These are phyloP conservation scores for Dasysyrphus albostriatus DNA, from an alignment of 2,888 invertebrate genomes.

Conservation along the genomic window DNA sequence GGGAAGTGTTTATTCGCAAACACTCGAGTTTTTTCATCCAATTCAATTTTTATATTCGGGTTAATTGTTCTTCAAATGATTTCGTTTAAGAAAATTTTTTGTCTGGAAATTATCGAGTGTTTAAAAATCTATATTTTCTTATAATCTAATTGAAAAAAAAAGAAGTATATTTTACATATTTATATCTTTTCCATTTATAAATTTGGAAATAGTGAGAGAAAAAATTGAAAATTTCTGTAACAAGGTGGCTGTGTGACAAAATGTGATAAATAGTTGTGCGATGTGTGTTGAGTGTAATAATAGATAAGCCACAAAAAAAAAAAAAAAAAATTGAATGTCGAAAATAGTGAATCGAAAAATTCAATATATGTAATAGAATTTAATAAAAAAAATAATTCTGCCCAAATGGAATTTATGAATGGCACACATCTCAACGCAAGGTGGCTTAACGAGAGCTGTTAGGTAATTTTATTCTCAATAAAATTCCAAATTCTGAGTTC, in stretches of 20 bases:
- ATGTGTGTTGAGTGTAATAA: slow-evolving; percentile 48
- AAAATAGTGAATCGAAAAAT: slow-evolving; percentile 19
- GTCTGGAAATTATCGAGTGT: slow-evolving; percentile 12
- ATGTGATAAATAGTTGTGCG: slow-evolving; percentile 55
- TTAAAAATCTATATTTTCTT: slow-evolving; percentile 1
- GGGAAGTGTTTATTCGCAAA: slow-evolving; percentile 37
- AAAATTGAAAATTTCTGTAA: slow-evolving; percentile 40
- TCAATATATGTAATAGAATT: neutral
- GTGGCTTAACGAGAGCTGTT: slow-evolving; percentile 83
- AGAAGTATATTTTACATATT: neutral
- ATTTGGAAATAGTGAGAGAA: slow-evolving; percentile 43
- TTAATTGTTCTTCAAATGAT: neutral
- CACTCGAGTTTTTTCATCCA: slow-evolving; percentile 20
- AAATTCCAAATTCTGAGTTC: slow-evolving; percentile 25
- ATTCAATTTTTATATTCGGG: slow-evolving; percentile 1
- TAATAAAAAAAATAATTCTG: slow-evolving; percentile 40
- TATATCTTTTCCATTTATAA: neutral
- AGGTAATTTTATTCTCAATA: slow-evolving; percentile 79
- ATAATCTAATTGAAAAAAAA: neutral
- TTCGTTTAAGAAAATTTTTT: neutral
- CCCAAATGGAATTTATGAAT: slow-evolving; percentile 82
- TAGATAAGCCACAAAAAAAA: slow-evolving; percentile 8
- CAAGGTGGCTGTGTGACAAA: slow-evolving; percentile 39
- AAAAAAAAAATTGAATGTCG: neutral
- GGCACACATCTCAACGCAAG: slow-evolving; percentile 83